phyloP scores from a whole-genome alignment of 1,140 invertebrate species.

The Lordiphosa stackelbergi region DNA sequence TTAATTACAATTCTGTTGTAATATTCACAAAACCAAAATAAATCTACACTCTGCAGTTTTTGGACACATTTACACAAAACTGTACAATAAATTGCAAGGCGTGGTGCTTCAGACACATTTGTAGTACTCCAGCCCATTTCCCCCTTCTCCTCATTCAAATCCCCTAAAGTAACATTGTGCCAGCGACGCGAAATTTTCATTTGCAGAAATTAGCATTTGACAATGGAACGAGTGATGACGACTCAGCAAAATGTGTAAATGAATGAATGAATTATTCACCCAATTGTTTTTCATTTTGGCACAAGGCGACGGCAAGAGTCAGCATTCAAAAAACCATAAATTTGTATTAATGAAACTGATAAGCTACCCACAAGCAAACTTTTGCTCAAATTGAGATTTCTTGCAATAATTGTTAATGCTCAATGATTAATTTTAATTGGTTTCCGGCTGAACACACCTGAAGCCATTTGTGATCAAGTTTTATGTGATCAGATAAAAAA shows the following conservation, averaged over 20 bases:
- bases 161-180: slow-evolving; percentile 33
- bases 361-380: neutral
- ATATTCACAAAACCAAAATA: slow-evolving; percentile 31
- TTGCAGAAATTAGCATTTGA: slow-evolving; percentile 34
- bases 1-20: neutral
- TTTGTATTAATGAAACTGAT: slow-evolving; percentile 19
- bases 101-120: slow-evolving; percentile 10
- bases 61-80: slow-evolving; percentile 26
- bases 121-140: neutral
- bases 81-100: slow-evolving; percentile 33
- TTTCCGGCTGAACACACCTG: neutral
- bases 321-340: slow-evolving; percentile 34
- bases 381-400: slow-evolving; percentile 33
- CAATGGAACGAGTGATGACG: slow-evolving; percentile 9
- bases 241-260: slow-evolving; percentile 14
- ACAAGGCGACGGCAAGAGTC: neutral
- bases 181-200: slow-evolving; percentile 37
- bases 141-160: neutral
- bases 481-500: too few species aligned
- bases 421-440: slow-evolving; percentile 9
- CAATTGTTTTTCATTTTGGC: slow-evolving; percentile 9
- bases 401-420: slow-evolving; percentile 6
- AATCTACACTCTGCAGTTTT: slow-evolving; percentile 30
- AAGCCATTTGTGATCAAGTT: too few species aligned
- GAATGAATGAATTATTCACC: slow-evolving; percentile 34